phyloP scores from a whole-genome alignment of 2,113 vertebrate species.

The Plecotus auritus region DNA sequence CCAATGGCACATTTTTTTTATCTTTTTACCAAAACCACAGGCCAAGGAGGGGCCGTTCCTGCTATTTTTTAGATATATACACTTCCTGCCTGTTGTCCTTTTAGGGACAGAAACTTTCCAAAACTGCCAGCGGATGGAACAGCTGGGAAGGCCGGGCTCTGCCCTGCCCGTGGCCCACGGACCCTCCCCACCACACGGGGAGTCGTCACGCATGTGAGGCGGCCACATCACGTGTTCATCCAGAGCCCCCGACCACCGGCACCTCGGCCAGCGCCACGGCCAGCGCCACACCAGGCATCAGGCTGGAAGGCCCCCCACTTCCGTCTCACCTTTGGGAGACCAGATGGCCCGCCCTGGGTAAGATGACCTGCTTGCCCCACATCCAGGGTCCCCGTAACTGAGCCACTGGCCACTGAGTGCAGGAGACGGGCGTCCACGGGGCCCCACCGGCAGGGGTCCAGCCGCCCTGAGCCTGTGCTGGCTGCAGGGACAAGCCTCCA shows the following conservation, averaged over 20 bases:
- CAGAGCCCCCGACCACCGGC: too few species aligned
- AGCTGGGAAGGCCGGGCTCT: fast-evolving
- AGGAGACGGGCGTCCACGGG: fast-evolving
- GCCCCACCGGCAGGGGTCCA: not conserved
- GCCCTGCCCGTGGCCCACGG: fast-evolving
- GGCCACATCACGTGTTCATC: too few species aligned
- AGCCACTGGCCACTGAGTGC: fast-evolving
- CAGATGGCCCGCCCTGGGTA: not conserved
- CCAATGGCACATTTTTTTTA: fast-evolving
- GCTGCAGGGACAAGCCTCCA: too few species aligned
- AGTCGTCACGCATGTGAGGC: fast-evolving
- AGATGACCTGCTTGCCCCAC: not conserved
- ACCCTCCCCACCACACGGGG: fast-evolving
- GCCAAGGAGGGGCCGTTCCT: not conserved
- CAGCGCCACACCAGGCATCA: not conserved
- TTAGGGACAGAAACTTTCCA: not conserved
- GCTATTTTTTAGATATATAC: not conserved
- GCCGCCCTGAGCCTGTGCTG: not conserved
- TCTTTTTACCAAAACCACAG: not conserved
- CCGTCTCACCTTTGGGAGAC: not conserved
- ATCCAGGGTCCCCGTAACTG: not conserved
- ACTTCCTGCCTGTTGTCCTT: not conserved
- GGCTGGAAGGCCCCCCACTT: not conserved
- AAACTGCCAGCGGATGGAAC: not conserved
- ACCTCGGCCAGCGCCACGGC: too few species aligned